Percentiles rank a stretch among this genome's conserved stretches.
phyloP scores from a whole-genome alignment of 2,113 vertebrate species.

The Mugil cephalus region DNA sequence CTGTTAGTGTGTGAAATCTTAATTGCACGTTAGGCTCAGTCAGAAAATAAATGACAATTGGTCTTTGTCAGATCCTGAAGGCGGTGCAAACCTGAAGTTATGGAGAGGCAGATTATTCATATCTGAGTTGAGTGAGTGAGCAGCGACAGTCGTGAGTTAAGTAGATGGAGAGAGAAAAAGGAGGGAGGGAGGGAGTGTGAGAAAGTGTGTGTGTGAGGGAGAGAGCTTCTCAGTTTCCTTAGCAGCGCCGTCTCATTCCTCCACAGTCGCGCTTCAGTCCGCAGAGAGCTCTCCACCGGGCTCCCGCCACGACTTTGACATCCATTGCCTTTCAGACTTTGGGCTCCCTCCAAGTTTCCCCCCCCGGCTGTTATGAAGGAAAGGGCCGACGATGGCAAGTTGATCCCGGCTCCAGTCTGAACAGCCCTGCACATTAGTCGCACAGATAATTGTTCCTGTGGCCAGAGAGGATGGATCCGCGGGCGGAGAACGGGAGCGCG shows the following conservation, averaged over 20 bases:
- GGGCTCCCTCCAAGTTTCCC: slow-evolving; percentile 9
- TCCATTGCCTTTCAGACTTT: not conserved
- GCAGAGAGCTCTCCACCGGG: slow-evolving; percentile 2
- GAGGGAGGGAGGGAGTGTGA: slow-evolving; percentile 1
- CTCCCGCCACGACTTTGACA: not conserved
- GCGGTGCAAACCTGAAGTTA: too few relatives aligned
- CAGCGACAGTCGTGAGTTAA: not conserved
- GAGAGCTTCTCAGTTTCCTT: slow-evolving; percentile 54
- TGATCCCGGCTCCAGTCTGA: slow-evolving; percentile 2
- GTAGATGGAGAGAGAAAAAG: not conserved
- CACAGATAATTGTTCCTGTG: too few relatives aligned
- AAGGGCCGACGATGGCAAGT: slow-evolving; percentile 6
- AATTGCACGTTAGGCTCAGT: too few relatives aligned
- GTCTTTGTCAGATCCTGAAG: too few relatives aligned
- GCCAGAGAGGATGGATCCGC: slow-evolving; percentile 51
- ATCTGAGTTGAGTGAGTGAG: slow-evolving; percentile 24
- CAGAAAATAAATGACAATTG: too few relatives aligned
- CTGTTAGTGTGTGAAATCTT: too few relatives aligned
- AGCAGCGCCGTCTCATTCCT: slow-evolving; percentile 76
- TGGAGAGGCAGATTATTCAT: too few relatives aligned
- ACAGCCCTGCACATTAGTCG: not conserved
- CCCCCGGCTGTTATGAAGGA: slow-evolving; percentile 35
- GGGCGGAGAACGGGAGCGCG: slow-evolving; percentile 45
- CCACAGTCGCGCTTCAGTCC: slow-evolving; percentile 46
- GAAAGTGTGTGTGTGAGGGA: too few relatives aligned